A percentile compares a stretch with the other conserved stretches of the same genome.
Conservation (phyloP, 2,797 vertebrate species). For the Sebastes cheni region DNA sequence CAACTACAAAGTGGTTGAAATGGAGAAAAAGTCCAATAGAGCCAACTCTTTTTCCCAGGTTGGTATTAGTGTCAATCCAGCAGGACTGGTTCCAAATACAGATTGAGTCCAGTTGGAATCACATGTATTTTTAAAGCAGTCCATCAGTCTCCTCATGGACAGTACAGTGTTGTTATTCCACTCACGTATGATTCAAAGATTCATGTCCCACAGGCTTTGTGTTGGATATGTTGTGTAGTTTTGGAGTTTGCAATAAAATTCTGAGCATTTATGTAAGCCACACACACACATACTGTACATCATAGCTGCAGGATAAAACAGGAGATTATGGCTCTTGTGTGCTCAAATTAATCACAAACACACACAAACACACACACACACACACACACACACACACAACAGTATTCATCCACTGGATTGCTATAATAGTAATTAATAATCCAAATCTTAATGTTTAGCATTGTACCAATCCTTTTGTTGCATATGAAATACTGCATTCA, state of each 20-base stretch:
- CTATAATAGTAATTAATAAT: slow-evolving; percentile 45
- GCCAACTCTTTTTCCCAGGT: slow-evolving; percentile 4
- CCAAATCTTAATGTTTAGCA: slow-evolving; percentile 39
- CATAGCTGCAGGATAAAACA: slow-evolving; percentile 35
- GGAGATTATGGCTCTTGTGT: slow-evolving; percentile 31
- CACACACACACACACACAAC: neutral
- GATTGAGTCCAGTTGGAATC: slow-evolving; percentile 39
- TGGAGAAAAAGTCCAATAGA: neutral
- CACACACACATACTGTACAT: neutral
- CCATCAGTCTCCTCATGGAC: slow-evolving; percentile 29
- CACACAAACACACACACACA: neutral
- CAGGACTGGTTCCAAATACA: slow-evolving; percentile 32
- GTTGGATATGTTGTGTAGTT: slow-evolving; percentile 38
- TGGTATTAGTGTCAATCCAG: slow-evolving; percentile 16
- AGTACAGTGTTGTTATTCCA: slow-evolving; percentile 40
- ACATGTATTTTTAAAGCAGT: slow-evolving; percentile 56
- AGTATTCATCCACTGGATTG: slow-evolving; percentile 3
- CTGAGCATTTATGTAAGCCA: slow-evolving; percentile 23
- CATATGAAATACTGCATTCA: slow-evolving; percentile 51
- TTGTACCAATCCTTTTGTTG: slow-evolving; percentile 45
- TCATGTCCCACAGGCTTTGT: slow-evolving; percentile 45
- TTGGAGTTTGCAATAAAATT: slow-evolving; percentile 32
- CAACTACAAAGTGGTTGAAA: neutral
- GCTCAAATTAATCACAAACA: slow-evolving; percentile 25
- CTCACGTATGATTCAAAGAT: slow-evolving; percentile 44